These are phyloP conservation scores for Drosophila willistoni DNA, from an alignment of 1,140 invertebrate species.

Conservation along the genomic window DNA sequence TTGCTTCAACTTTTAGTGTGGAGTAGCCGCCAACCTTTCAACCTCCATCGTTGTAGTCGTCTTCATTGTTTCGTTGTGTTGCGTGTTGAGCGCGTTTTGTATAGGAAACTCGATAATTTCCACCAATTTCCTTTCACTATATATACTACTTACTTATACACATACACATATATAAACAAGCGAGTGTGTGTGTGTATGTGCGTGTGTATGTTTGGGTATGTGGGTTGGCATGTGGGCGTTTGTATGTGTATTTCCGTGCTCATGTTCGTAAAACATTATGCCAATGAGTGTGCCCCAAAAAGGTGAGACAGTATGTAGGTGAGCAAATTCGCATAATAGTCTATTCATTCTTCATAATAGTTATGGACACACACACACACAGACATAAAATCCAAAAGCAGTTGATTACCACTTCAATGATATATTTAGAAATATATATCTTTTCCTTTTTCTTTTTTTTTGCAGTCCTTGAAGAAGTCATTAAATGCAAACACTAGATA, in stretches of 20 bases:
- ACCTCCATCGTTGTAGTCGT: slow-evolving; percentile 16
- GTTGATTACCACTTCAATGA: not conserved
- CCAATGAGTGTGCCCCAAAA: slow-evolving; percentile 61
- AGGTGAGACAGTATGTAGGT: slow-evolving; percentile 45
- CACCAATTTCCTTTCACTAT: slow-evolving; percentile 74
- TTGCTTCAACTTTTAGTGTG: slow-evolving; percentile 15
- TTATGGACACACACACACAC: not conserved
- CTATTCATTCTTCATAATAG: not conserved
- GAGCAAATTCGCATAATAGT: slow-evolving; percentile 23
- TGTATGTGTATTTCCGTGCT: slow-evolving; percentile 29
- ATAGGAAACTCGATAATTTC: slow-evolving; percentile 81
- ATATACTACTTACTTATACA: not conserved
- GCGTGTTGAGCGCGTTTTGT: slow-evolving; percentile 77
- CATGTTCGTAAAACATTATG: slow-evolving; percentile 59
- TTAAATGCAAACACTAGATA: too few relatives aligned
- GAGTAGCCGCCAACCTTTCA: slow-evolving; percentile 4
- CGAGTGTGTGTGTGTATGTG: slow-evolving; percentile 1
- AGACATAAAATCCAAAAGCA: not conserved
- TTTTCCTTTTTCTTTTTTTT: too few relatives aligned
- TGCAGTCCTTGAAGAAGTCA: too few relatives aligned
- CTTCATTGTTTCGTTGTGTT: slow-evolving; percentile 52
- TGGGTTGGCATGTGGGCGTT: not conserved
- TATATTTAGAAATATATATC: too few relatives aligned
- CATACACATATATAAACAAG: not conserved
- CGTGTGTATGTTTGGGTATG: not conserved